Percentiles rank a stretch among this genome's conserved stretches.
phyloP scores from a whole-genome alignment of 1,140 invertebrate genomes.

The Lordiphosa clarofinis region DNA sequence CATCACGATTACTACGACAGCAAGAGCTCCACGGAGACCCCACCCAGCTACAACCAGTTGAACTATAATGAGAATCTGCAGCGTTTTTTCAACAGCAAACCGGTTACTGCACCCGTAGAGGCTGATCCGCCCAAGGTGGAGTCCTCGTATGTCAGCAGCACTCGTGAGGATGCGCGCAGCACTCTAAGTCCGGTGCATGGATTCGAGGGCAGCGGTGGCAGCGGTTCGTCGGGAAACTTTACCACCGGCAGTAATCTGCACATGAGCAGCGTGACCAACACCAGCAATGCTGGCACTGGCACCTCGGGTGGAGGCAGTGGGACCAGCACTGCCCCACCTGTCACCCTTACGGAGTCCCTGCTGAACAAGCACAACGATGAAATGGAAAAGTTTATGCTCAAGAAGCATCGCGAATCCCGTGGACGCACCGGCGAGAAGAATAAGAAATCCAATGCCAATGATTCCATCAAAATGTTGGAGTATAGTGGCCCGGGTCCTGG shows the following conservation, averaged over 20 bases:
- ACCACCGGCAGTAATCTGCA: slow-evolving; percentile 81
- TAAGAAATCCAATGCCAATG: slow-evolving; percentile 69
- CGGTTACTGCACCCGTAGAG: slow-evolving; percentile 82
- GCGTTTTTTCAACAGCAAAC: slow-evolving; percentile 91
- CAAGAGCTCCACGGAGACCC: slow-evolving; percentile 90
- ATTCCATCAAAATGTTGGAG: slow-evolving; percentile 62
- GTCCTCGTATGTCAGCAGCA: slow-evolving; percentile 48
- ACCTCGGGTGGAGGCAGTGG: slow-evolving; percentile 68
- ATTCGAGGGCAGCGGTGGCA: slow-evolving; percentile 81
- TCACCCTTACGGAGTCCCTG: slow-evolving; percentile 84
- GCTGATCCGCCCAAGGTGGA: slow-evolving; percentile 76
- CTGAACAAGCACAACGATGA: slow-evolving; percentile 87
- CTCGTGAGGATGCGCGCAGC: slow-evolving; percentile 48
- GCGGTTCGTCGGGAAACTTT: slow-evolving; percentile 82
- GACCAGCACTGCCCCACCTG: slow-evolving; percentile 41
- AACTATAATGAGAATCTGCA: slow-evolving; percentile 93
- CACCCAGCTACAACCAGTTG: slow-evolving; percentile 91
- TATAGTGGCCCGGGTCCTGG: slow-evolving; percentile 41
- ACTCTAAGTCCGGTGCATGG: slow-evolving; percentile 64
- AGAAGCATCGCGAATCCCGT: slow-evolving; percentile 84
- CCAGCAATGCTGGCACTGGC: slow-evolving; percentile 65
- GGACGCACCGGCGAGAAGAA: slow-evolving; percentile 80
- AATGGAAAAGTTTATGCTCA: slow-evolving; percentile 89
- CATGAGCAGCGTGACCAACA: slow-evolving; percentile 79
- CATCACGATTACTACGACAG: slow-evolving; percentile 89